Percentiles rank a stretch among this genome's conserved stretches.
Evolutionary conservation across 2,888 invertebrate genomes (phyloP).

Genomic region (Eucera pruinosa): DNA sequence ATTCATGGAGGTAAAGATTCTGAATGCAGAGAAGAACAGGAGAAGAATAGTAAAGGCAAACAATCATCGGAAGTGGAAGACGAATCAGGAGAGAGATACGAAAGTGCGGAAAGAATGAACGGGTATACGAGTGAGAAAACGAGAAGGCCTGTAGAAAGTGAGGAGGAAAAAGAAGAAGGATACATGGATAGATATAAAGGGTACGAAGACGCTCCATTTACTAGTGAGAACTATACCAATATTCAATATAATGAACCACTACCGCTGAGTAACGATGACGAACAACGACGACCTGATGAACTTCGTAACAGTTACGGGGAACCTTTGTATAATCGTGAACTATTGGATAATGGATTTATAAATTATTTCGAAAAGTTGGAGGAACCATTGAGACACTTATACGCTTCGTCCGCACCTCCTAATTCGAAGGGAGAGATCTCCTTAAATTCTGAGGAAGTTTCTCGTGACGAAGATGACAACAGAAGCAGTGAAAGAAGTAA

Average conservation of each 20-base stretch:
- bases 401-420: slow-evolving; percentile 56
- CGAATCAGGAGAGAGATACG: slow-evolving; percentile 48
- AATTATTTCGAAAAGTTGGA: slow-evolving; percentile 55
- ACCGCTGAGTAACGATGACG: slow-evolving; percentile 55
- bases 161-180: slow-evolving; percentile 15
- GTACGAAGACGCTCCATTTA: slow-evolving; percentile 23
- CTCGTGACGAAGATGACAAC: slow-evolving; percentile 25
- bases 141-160: slow-evolving; percentile 9
- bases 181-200: slow-evolving; percentile 24
- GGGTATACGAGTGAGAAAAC: slow-evolving; percentile 5
- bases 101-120: neutral
- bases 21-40: slow-evolving; percentile 15
- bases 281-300: slow-evolving; percentile 56
- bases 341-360: slow-evolving; percentile 75
- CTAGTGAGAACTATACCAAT: slow-evolving; percentile 37
- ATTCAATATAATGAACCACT: slow-evolving; percentile 39
- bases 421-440: slow-evolving; percentile 26
- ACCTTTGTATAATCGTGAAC: slow-evolving; percentile 74
- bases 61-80: slow-evolving; percentile 43
- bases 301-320: slow-evolving; percentile 81
- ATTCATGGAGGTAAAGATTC: neutral
- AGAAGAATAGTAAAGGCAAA: slow-evolving; percentile 36
- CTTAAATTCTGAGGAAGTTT: neutral
- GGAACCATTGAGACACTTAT: slow-evolving; percentile 69
- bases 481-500: slow-evolving; percentile 23